Conservation (phyloP, 1,140 invertebrate species). For the Tribolium madens region DNA sequence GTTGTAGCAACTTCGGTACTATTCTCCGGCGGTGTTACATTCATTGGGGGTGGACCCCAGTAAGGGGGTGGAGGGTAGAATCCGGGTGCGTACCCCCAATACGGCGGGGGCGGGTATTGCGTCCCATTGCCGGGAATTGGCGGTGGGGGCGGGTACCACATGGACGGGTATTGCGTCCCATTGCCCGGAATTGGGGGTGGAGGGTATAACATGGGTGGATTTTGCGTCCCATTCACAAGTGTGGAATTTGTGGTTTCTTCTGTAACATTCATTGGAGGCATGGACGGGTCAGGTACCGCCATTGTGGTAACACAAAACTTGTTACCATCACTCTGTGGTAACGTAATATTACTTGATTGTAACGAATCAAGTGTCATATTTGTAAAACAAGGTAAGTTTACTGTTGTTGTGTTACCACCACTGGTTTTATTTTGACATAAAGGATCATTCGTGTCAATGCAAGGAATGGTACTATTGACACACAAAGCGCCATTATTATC, state of each 20-base stretch:
- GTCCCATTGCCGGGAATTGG: background rate
- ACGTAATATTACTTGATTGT: slow-evolving; percentile 19
- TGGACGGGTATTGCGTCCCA: background rate
- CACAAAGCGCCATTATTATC: slow-evolving; percentile 50
- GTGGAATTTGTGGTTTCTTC: background rate
- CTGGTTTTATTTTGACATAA: slow-evolving; percentile 55
- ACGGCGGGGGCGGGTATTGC: background rate
- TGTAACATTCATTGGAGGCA: background rate
- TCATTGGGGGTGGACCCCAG: background rate
- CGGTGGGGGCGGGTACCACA: background rate
- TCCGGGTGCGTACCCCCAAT: background rate
- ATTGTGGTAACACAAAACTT: slow-evolving; percentile 57
- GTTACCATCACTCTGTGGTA: slow-evolving; percentile 50
- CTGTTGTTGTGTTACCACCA: slow-evolving; percentile 45
- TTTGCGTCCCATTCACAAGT: background rate
- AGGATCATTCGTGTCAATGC: slow-evolving; percentile 52
- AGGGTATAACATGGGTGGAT: background rate
- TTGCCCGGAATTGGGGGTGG: background rate
- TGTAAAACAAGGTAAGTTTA: slow-evolving; percentile 53
- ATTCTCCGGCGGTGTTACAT: background rate
- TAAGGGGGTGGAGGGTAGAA: background rate
- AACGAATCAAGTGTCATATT: slow-evolving; percentile 55
- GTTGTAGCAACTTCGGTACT: background rate
- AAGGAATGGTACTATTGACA: slow-evolving; percentile 56
- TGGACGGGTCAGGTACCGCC: slow-evolving; percentile 53